Base-by-base conservation (phyloP, 2,888 invertebrate genomes). In the Belgica antarctica region DNA sequence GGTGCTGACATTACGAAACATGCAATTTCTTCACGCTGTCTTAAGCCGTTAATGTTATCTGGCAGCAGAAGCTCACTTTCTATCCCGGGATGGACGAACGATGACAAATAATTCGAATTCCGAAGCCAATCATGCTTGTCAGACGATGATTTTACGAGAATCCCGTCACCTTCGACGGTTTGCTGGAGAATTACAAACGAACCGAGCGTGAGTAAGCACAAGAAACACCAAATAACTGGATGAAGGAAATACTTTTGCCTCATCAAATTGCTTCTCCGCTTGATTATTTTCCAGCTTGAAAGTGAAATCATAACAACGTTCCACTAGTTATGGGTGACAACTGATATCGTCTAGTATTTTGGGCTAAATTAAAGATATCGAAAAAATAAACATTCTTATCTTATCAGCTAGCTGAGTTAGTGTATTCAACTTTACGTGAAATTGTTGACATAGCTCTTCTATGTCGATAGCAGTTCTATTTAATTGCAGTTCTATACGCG, bases 11-110 rank as follows among this genome's bases (percentile, higher is more conserved):
- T 46, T 1, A 65, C 65, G 17, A 36, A 46, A 10, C 41, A 65
- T n/a, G 27, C 46, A 15, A 66, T 66, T 52, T 66, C 52, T 15
- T 65, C 25, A 8, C 65, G 2, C 24, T 47, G 47, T 17, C 28
- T 36, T 2, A 47, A 19, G 17, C 1, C 22, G 0, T 46, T 7
- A 46, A 24, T 22, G 15, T 22, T n/a, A 31, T 22, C 25, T 41
- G 62, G 62, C 15, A 19, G 2, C 1, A 62, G 25, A 10, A 62
- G 15, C 12, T 2, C 28, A 7, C 4, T 25, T 28, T 62, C 15
- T 15, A 57, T 8, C 15, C 15, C 8, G 10, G 15, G 47, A 5
- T 47, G 15, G n/a, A 47, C 47, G 17, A n/a, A 47, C 17, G 57
- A 57, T 57, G 46, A 46, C 12, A 46, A 46, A 31, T 31, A 31